Evolutionary conservation across 2,797 vertebrate genomes (phyloP).

Genomic region (Iguana delicatissima): DNA sequence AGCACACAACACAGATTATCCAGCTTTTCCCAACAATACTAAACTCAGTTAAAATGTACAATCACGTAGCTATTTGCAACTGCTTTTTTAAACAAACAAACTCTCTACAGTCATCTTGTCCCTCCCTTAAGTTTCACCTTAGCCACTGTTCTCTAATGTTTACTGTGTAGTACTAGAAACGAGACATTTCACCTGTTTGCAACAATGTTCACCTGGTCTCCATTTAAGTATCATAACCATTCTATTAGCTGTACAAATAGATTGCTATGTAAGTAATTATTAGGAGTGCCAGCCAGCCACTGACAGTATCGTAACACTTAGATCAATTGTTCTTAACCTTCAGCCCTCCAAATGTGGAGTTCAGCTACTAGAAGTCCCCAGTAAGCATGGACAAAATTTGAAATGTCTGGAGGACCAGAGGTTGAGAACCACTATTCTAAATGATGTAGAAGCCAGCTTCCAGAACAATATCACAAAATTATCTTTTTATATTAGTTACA

Average conservation of each 20-base stretch:
- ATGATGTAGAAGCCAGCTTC: neutral
- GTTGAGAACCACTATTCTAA: neutral
- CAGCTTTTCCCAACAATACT: neutral
- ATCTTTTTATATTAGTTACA: neutral
- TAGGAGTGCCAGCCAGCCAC: neutral
- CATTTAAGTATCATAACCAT: constrained; percentile 40
- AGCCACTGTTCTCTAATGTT: constrained; percentile 5
- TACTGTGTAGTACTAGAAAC: constrained; percentile 39
- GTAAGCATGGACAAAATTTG: too few relatives aligned
- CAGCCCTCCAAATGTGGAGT: too few relatives aligned
- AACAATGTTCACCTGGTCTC: constrained; percentile 42
- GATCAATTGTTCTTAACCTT: too few relatives aligned
- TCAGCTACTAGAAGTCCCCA: too few relatives aligned
- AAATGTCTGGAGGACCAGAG: too few relatives aligned
- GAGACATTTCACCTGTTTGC: constrained; percentile 44
- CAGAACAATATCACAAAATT: neutral
- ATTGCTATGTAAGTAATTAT: neutral
- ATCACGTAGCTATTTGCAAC: neutral
- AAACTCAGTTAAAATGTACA: neutral
- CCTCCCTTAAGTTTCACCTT: constrained; percentile 38
- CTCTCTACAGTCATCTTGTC: neutral
- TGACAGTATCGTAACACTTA: neutral
- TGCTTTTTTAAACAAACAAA: neutral
- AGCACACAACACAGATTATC: neutral
- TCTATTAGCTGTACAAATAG: neutral